Evolutionary conservation across 2,888 invertebrate species (phyloP).

Genomic region (Cantharis rustica): DNA sequence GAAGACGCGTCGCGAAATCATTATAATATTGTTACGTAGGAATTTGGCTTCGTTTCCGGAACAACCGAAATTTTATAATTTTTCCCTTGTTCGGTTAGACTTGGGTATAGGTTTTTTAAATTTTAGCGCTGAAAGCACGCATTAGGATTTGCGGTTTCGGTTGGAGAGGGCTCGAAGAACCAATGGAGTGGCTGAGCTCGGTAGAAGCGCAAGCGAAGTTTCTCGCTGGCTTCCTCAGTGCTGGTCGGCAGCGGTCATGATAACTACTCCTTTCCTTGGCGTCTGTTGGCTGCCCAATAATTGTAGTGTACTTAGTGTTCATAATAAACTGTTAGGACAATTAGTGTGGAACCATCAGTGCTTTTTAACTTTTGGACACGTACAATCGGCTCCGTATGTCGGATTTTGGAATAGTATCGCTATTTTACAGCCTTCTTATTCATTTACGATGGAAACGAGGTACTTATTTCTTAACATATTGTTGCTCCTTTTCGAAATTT

Average conservation of each 20-base stretch:
- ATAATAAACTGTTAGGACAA: conserved; percentile 45
- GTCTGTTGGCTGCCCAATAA: conserved; percentile 53
- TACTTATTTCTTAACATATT: conserved; percentile 33
- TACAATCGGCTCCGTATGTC: conserved; percentile 52
- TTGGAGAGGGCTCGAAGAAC: conserved; percentile 41
- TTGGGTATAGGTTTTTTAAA: background rate
- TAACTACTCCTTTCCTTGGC: conserved; percentile 59
- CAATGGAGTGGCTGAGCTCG: conserved; percentile 20
- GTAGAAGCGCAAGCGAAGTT: conserved; percentile 37
- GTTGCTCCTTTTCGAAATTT: background rate
- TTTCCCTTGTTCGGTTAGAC: background rate
- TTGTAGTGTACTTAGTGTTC: conserved; percentile 40
- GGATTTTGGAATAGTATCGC: conserved; percentile 54
- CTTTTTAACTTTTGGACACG: conserved; percentile 49
- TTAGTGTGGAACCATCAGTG: conserved; percentile 52
- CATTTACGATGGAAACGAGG: conserved; percentile 54
- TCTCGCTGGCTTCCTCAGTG: conserved; percentile 57
- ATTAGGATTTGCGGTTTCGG: conserved; percentile 28
- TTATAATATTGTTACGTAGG: background rate
- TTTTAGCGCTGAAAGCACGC: conserved; percentile 16
- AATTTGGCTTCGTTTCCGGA: conserved; percentile 5
- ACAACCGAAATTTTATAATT: background rate
- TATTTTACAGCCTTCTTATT: conserved; percentile 47
- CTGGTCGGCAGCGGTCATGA: conserved; percentile 57
- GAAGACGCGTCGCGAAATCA: background rate